A percentile compares a stretch with the other conserved stretches of the same genome.
These are phyloP conservation scores for Epinephelus fuscoguttatus DNA, from an alignment of 2,113 vertebrate species.

Conservation along the genomic window DNA sequence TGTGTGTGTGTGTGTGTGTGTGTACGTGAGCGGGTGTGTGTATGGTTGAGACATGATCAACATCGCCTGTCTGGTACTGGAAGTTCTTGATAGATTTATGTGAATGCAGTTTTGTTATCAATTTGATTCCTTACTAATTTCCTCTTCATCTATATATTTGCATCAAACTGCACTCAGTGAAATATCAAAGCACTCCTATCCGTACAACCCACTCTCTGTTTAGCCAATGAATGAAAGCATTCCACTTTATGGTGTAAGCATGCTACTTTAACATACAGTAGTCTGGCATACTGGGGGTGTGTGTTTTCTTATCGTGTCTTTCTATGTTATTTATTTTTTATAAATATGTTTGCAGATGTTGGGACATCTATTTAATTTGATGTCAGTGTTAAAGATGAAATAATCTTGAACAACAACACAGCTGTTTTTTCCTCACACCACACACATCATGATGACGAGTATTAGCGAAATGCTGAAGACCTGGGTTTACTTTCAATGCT, in stretches of 20 bases:
- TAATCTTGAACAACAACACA: conserved; percentile 60
- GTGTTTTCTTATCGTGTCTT: conserved; percentile 86
- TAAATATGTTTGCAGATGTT: conserved; percentile 85
- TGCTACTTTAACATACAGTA: conserved; percentile 88
- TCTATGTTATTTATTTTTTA: conserved; percentile 91
- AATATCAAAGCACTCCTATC: conserved; percentile 73
- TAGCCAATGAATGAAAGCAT: conserved; percentile 88
- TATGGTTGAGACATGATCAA: conserved; percentile 80
- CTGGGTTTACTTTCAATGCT: conserved; percentile 78
- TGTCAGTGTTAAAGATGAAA: conserved; percentile 73
- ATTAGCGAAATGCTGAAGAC: conserved; percentile 78
- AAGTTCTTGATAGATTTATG: conserved; percentile 86
- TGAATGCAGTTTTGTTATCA: conserved; percentile 83
- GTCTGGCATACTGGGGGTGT: conserved; percentile 87
- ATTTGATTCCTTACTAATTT: conserved; percentile 64
- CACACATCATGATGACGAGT: conserved; percentile 32
- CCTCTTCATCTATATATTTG: conserved; percentile 70
- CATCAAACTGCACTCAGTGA: conserved; percentile 73
- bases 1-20: conserved; percentile 21
- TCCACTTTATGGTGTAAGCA: conserved; percentile 88
- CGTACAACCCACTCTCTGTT: conserved; percentile 87
- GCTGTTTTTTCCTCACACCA: conserved; percentile 61
- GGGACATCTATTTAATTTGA: conserved; percentile 78
- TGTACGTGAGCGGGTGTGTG: conserved; percentile 57
- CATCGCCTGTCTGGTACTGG: conserved; percentile 88